These are phyloP conservation scores for Oncorhynchus gorbuscha DNA, from an alignment of 2,113 vertebrate genomes.

Conservation along the genomic window DNA sequence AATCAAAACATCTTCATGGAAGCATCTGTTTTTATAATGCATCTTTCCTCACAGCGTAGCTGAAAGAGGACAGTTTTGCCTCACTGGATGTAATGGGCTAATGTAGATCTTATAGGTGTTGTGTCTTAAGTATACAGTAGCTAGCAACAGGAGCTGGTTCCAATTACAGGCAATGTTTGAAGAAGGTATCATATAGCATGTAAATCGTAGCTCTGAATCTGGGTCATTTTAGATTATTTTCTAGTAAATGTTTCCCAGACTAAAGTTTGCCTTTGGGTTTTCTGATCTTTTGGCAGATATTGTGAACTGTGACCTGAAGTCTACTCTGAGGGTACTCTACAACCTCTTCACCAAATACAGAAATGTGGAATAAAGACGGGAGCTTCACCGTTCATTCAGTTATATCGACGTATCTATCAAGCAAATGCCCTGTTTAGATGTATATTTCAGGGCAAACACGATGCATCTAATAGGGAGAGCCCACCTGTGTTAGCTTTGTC, in stretches of 20 bases:
- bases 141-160: background rate
- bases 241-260: conserved; percentile 4
- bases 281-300: conserved; percentile 72
- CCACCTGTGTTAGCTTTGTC: background rate
- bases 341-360: conserved; percentile 89
- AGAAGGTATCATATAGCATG: background rate
- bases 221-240: background rate
- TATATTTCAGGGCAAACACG: background rate
- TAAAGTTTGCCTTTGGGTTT: background rate
- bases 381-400: no score
- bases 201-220: background rate
- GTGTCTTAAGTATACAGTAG: background rate
- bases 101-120: background rate
- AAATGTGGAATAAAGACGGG: conserved; percentile 72
- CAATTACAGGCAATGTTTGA: background rate
- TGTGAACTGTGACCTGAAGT: conserved; percentile 89
- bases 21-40: background rate
- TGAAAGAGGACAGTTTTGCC: background rate
- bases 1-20: background rate
- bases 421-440: background rate
- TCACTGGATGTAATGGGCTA: background rate
- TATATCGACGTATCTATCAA: no score
- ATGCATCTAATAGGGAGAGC: background rate
- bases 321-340: conserved; percentile 84
- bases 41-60: background rate